Base-by-base conservation (phyloP, 2,797 vertebrate genomes). In the Crenichthys baileyi region DNA sequence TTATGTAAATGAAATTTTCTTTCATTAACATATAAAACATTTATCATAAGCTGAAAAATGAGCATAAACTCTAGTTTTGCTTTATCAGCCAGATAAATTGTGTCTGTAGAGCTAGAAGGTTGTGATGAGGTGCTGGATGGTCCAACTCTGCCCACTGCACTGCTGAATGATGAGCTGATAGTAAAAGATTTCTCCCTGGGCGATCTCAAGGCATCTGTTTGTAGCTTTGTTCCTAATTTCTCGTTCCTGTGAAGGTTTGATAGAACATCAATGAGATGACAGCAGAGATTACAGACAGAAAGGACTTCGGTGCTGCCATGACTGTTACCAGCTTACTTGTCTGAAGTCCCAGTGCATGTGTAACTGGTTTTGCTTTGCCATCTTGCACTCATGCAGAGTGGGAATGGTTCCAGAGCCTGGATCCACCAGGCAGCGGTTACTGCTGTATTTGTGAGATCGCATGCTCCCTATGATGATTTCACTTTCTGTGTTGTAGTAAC, bases 121-220 rank as follows among this genome's bases (percentile, higher is more conserved):
- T 41, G 41, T 73, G 53, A 89, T 2, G 9, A 83, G 46, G 72
- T 92, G 73, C 72, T 92, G 20, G 20, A 92, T 87, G 2, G 0
- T 85, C 91, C 93, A 92, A 44, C 16, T 77, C 76, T 93, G 93
- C 0, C 82, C 83, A 1, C 31, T 91, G 80, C 93, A 93, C 26
- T 46, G 60, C 65, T 83, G 90, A 70, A 92, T 55, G 67, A 92
- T 58, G 4, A 92, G 76, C 24, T 81, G 18, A 56, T 87, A 90
- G 50, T 65, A 3, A 0, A 5, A 1, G 60, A 22, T 58, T 72
- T 70, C 13, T 44, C 76, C 48, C n/a, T 67, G 67, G 26, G 39
- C 70, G 0, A 93, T 56, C 79, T 93, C 91, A 7, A 92, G 81
- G 75, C 93, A 93, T 70, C 87, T 74, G 6, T 85, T 71, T 22